Percentiles rank a stretch among this genome's conserved stretches.
phyloP scores from a whole-genome alignment of 1,140 invertebrate species.

The Bombus consobrinus region DNA sequence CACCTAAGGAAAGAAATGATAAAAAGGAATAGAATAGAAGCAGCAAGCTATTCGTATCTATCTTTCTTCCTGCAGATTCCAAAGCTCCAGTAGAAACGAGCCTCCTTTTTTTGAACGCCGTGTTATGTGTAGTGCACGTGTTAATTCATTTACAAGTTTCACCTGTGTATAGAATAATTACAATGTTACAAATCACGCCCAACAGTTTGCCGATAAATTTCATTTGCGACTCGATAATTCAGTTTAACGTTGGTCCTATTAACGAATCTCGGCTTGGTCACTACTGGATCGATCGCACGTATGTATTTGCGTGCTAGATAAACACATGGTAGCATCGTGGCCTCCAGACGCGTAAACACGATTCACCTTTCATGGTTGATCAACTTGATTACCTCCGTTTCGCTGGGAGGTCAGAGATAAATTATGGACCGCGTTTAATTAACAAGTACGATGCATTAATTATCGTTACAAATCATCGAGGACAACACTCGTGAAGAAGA shows the following conservation, averaged over 20 bases:
- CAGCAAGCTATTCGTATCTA: too few relatives aligned
- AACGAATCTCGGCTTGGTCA: not conserved
- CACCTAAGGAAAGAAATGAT: too few relatives aligned
- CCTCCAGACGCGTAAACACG: not conserved
- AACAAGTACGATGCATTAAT: constrained; percentile 26
- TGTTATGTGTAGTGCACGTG: too few relatives aligned
- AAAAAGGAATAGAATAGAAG: too few relatives aligned
- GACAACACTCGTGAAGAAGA: not conserved
- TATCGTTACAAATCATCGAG: not conserved
- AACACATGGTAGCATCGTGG: not conserved
- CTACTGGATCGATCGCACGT: not conserved
- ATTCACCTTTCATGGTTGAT: constrained; percentile 14
- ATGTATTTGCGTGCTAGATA: not conserved
- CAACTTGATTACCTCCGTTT: constrained; percentile 4
- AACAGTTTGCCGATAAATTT: not conserved
- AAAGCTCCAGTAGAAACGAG: too few relatives aligned
- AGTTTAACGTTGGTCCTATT: constrained; percentile 2
- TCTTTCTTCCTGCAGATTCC: too few relatives aligned
- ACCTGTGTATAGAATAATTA: not conserved
- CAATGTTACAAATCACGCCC: not conserved
- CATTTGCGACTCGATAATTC: not conserved
- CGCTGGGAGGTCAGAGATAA: not conserved
- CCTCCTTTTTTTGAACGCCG: too few relatives aligned
- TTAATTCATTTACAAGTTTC: not conserved
- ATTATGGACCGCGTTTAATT: constrained; percentile 20